These are phyloP conservation scores for Chrysolina oricalcia DNA, from an alignment of 2,888 invertebrate species.

Conservation along the genomic window DNA sequence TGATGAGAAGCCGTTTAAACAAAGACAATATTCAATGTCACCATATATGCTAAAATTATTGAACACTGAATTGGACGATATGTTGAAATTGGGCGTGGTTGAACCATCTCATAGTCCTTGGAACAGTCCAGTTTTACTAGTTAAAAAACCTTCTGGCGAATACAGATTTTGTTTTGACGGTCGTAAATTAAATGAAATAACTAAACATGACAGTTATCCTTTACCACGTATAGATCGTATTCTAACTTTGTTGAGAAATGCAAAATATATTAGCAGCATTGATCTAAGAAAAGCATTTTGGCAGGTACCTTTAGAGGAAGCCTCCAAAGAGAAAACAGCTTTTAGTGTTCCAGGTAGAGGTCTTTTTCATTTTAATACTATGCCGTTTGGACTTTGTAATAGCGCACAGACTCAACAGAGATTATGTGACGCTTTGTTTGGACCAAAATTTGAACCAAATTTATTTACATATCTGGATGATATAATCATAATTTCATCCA, in stretches of 20 bases:
- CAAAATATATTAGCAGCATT: background rate
- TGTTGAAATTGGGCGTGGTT: background rate
- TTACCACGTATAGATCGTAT: background rate
- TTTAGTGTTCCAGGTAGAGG: background rate
- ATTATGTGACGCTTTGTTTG: too few relatives aligned
- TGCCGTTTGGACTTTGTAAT: background rate
- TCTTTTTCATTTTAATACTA: background rate
- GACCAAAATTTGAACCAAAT: too few relatives aligned
- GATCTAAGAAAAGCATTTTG: background rate
- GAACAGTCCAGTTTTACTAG: background rate
- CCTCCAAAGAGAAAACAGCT: conserved; percentile 4
- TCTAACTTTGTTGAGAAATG: background rate
- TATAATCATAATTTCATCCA: background rate
- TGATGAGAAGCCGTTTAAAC: background rate
- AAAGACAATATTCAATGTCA: too few relatives aligned
- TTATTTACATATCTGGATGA: too few relatives aligned
- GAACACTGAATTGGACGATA: background rate
- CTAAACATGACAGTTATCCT: background rate
- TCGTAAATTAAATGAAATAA: background rate
- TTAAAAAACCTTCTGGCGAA: background rate
- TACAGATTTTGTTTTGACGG: conserved; percentile 3
- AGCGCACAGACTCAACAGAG: too few relatives aligned
- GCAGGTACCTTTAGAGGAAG: background rate
- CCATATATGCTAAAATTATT: background rate
- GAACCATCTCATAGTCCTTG: background rate